Conservation (phyloP, 2,113 vertebrate species). For the Nicator chloris region DNA sequence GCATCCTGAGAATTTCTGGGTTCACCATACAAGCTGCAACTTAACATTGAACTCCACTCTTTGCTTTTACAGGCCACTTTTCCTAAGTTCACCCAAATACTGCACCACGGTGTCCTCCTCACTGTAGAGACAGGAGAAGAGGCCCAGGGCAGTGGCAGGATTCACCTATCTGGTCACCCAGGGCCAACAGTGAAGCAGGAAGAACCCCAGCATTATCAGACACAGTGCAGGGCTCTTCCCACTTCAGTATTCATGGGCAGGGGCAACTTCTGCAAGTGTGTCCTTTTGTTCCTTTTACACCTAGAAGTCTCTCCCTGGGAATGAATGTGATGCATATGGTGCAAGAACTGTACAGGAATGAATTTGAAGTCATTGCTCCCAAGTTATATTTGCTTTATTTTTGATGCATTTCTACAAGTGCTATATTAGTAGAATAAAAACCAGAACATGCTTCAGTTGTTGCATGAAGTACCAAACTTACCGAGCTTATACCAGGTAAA, state of each 20-base stretch:
- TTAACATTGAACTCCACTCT: background rate
- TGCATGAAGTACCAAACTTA: constrained; percentile 67
- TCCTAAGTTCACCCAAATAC: background rate
- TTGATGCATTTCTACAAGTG: background rate
- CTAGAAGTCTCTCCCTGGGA: background rate
- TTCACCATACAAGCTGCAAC: background rate
- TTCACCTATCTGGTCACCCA: background rate
- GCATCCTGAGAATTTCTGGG: background rate
- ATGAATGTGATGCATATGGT: background rate
- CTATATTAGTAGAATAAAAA: background rate
- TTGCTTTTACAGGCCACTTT: background rate
- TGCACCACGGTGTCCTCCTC: background rate
- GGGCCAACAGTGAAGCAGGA: background rate
- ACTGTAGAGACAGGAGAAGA: background rate
- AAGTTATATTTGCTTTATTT: background rate
- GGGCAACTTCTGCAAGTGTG: background rate
- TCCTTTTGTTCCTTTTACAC: background rate
- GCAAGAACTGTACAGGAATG: background rate
- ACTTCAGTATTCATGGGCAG: accelerated
- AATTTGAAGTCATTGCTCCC: background rate
- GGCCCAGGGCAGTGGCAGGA: background rate
- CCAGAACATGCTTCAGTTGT: background rate
- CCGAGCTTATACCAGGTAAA: constrained; percentile 94
- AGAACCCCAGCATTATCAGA: background rate
- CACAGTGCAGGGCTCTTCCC: background rate